A percentile compares a stretch with the other conserved stretches of the same genome.
Conservation (phyloP, 2,888 invertebrate species). For the Bruchidius siliquastri region DNA sequence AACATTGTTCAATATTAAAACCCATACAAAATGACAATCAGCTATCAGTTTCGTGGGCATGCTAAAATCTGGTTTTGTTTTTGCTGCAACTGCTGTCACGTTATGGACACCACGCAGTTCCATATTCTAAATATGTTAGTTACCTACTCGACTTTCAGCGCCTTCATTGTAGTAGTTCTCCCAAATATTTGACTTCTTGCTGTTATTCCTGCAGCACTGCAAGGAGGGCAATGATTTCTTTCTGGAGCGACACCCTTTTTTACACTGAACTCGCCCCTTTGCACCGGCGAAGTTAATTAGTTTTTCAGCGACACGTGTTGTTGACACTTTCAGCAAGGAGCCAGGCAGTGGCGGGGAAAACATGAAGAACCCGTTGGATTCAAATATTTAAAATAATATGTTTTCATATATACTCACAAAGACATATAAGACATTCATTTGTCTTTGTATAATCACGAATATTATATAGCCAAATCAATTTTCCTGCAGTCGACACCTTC, state of each 20-base stretch:
- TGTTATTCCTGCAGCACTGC: background rate
- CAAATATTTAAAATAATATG: background rate
- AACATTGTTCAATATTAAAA: too few species aligned
- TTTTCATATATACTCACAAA: too few species aligned
- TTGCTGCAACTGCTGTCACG: too few species aligned
- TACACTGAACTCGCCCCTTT: background rate
- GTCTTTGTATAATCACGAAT: too few species aligned
- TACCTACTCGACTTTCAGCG: background rate
- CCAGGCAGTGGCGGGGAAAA: slow-evolving; percentile 1
- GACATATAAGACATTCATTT: too few species aligned
- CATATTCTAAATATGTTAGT: background rate
- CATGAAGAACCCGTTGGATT: background rate
- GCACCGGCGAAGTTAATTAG: slow-evolving; percentile 17
- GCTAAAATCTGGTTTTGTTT: too few species aligned
- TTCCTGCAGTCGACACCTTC: too few species aligned
- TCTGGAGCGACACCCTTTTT: slow-evolving; percentile 8
- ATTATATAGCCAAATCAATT: too few species aligned
- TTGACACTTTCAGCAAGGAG: slow-evolving; percentile 22
- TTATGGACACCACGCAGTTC: too few species aligned
- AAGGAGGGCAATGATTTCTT: slow-evolving; percentile 4
- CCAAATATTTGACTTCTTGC: background rate
- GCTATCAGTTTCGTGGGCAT: too few species aligned
- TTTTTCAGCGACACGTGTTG: slow-evolving; percentile 26
- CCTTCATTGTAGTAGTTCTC: background rate
- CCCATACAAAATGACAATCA: too few species aligned